Base-by-base conservation (phyloP, 2,888 invertebrate genomes). In the Tuberolachnus salignus region DNA sequence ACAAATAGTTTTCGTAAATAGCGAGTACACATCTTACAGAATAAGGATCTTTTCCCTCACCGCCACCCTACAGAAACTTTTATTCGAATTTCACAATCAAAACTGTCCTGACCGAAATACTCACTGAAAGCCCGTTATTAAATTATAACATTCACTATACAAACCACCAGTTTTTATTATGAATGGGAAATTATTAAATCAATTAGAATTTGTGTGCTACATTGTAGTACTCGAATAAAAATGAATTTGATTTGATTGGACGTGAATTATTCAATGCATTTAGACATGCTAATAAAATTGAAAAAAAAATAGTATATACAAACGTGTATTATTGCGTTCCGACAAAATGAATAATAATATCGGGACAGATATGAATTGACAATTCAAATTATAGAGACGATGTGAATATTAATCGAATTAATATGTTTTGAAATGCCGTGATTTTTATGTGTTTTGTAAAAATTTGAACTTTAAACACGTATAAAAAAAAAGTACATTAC, bases 271-370 rank as follows among this genome's bases (percentile, higher is more conserved):
- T 21, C 19, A 34, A 16, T 14, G 34, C 44, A 19, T 44, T 61
- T 34, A 64, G 14, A 19, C 42, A 19, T 8, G 8, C 16, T 34
- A n/a, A 34, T 34, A 26, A 61, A 61, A 61, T 16, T 34, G 3
- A 61, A 14, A 61, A 61, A 34, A 61, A 61, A 34, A 16, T 9
- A 34, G 23, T 61, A 61, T 61, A 26, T n/a, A 16, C n/a, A 61
- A 11, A 19, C n/a, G 42, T n/a, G 42, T 63, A 63, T 11, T 63
- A 63, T 42, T 19, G n/a, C n/a, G 19, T 63, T 42, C 13, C n/a
- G 10, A n/a, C 0, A 19, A n/a, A n/a, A 42, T n/a, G 42, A 61
- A 42, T 16, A 34, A 61, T 16, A 34, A 63, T 63, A 42, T 59
- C 61, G 34, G 10, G 0, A 13, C 61, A 4, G 34, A 34, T 34